phyloP scores from a whole-genome alignment of 2,888 invertebrate genomes.

The Incurvaria masculella region DNA sequence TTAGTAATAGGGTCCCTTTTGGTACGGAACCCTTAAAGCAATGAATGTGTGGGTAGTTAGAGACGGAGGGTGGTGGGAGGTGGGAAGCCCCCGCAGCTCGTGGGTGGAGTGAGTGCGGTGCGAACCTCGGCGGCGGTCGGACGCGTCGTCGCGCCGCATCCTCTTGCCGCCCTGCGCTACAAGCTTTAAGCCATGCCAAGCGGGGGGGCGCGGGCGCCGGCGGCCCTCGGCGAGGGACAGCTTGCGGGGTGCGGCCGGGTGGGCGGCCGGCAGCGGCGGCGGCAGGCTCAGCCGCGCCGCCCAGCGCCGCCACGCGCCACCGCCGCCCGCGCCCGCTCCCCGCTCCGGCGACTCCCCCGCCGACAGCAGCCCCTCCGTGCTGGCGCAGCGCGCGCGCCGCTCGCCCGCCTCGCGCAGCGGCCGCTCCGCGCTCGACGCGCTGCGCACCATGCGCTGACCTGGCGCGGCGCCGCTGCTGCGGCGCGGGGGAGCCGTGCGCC shows the following conservation, averaged over 20 bases:
- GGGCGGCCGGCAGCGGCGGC: conserved; percentile 6
- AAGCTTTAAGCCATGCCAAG: conserved; percentile 2
- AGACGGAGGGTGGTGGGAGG: too few relatives aligned
- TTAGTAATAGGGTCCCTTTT: too few relatives aligned
- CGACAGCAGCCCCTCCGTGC: too few relatives aligned
- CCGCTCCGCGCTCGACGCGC: conserved; percentile 35
- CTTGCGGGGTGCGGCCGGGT: conserved; percentile 9
- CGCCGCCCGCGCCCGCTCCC: background rate
- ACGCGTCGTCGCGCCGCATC: conserved; percentile 4
- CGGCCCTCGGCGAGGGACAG: background rate
- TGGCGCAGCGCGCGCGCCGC: conserved; percentile 31
- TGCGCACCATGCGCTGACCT: conserved; percentile 56
- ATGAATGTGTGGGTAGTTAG: too few relatives aligned
- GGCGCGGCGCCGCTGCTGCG: conserved; percentile 16
- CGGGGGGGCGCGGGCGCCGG: background rate
- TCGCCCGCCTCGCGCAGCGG: conserved; percentile 30
- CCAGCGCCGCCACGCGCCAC: background rate
- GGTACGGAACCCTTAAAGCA: too few relatives aligned
- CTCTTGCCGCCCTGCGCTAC: background rate
- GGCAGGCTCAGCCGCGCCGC: background rate
- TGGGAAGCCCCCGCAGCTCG: background rate
- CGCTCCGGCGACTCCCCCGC: background rate
- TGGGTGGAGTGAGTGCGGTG: background rate
- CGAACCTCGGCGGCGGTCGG: conserved; percentile 3
- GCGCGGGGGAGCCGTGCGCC: conserved; percentile 23